These are phyloP conservation scores for Cyprinus carpio DNA, from an alignment of 2,113 vertebrate genomes.

Conservation along the genomic window DNA sequence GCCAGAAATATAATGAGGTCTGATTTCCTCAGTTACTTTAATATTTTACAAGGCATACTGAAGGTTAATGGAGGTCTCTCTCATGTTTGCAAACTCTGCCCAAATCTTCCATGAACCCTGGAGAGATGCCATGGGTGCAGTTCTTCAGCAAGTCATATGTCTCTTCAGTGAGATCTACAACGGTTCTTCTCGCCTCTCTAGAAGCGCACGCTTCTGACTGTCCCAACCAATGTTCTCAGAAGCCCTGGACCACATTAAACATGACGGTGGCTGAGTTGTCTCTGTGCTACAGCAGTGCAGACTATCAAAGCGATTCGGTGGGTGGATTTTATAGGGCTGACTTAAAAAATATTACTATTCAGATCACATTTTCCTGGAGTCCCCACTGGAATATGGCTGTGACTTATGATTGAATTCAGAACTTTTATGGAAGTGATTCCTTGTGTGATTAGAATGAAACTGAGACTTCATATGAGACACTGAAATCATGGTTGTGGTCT, in stretches of 20 bases:
- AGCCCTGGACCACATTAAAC: neutral
- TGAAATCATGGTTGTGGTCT: neutral
- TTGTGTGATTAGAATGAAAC: neutral
- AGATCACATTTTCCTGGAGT: constrained; percentile 9
- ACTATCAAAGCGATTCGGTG: constrained; percentile 4
- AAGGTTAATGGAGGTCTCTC: constrained; percentile 44
- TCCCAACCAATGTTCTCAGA: neutral
- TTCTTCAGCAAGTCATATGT: neutral
- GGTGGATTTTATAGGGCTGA: constrained; percentile 3
- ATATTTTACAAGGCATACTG: constrained; percentile 30
- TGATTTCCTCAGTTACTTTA: constrained; percentile 39
- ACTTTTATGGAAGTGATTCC: neutral
- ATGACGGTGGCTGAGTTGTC: constrained; percentile 22
- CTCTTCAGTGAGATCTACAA: neutral
- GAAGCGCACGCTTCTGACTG: neutral
- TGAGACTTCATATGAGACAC: neutral
- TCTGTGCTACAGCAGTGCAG: constrained; percentile 13
- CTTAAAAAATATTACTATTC: constrained; percentile 31
- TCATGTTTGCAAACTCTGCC: constrained; percentile 35
- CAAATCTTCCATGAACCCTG: constrained; percentile 11
- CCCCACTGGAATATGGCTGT: neutral
- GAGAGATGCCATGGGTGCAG: constrained; percentile 5
- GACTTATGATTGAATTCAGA: constrained; percentile 8
- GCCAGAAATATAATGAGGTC: constrained; percentile 45
- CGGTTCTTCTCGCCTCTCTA: neutral